Percentiles rank a stretch among this genome's conserved stretches.
phyloP scores from a whole-genome alignment of 1,140 invertebrate species.

The Philotrypesis tridentata region DNA sequence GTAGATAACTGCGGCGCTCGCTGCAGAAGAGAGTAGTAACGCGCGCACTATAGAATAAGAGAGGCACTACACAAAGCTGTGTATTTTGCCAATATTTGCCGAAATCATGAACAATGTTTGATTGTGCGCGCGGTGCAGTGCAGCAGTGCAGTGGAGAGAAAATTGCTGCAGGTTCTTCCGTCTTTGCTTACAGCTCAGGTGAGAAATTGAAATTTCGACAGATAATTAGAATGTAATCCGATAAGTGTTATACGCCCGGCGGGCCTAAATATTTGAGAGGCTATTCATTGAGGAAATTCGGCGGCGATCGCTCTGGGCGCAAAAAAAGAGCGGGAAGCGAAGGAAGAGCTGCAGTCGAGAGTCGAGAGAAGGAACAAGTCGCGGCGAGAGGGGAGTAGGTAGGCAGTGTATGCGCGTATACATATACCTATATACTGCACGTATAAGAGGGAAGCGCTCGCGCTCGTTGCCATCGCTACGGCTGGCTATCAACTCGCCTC shows the following conservation, averaged over 20 bases:
- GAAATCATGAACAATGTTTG: conserved; percentile 75
- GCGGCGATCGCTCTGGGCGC: no score
- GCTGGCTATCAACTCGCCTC: conserved; percentile 63
- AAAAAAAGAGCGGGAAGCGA: no score
- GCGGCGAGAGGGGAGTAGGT: conserved; percentile 45
- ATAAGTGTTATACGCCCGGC: conserved; percentile 32
- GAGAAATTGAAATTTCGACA: background rate
- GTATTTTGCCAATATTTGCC: conserved; percentile 75
- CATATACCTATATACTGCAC: no score
- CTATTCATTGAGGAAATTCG: no score
- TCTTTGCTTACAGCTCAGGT: conserved; percentile 25
- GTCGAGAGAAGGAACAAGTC: no score
- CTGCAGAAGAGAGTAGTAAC: conserved; percentile 34
- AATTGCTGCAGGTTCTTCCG: conserved; percentile 54
- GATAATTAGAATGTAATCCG: conserved; percentile 73
- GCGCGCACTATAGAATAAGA: conserved; percentile 61
- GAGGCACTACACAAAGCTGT: conserved; percentile 72
- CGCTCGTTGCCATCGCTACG: conserved; percentile 67
- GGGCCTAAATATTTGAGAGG: no score
- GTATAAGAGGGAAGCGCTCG: conserved; percentile 38
- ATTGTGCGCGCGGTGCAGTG: conserved; percentile 69
- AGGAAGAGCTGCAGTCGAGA: no score
- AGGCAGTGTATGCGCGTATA: no score
- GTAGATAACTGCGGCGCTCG: background rate
- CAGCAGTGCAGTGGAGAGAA: no score